Evolutionary conservation across 2,888 invertebrate species (phyloP), one percentile per base, ranked within the genome.

Genomic region (Mythimna lalbum): DNA sequence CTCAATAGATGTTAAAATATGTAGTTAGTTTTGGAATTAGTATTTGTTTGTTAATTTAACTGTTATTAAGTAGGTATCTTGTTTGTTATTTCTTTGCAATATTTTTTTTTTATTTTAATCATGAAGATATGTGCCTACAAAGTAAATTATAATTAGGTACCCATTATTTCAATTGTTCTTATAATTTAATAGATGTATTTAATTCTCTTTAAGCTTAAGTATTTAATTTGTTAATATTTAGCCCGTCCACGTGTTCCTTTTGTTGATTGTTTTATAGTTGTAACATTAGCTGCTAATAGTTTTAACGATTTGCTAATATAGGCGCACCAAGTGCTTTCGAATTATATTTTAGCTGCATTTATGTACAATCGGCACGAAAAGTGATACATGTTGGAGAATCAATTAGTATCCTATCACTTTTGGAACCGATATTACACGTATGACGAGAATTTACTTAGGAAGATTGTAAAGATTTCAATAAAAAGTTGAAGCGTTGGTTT

Each of bases 171-270:
- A 52, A 50, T 17, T 63, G n/a, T 66, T 52, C 14, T 66, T 36
- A 33, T 43, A 49, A 71, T 82, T 59, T 64, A 52, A 39, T 60
- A 39, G 19, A 55, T 57, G 1, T 57, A 39, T 64, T 52, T 27
- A 33, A 63, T 66, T 65, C 17, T 66, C 19, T 55, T 57, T 63
- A 63, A 27, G 57, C 52, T 23, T 53, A 57, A 66, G 23, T 63
- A 36, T 59, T 66, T 73, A 60, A 70, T 78, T 80, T 78, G 63
- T 76, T 81, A 67, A 71, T 76, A 82, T 83, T 80, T 86, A 84
- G 87, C 89, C 90, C 89, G 90, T 90, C 90, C 90, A 87, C 82
- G 67, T 61, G 70, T 78, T 82, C 55, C 81, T 88, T 83, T 78
- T 71, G 53, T 80, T 73, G 59, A 68, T 84, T 80, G 70, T 80